Base-by-base conservation (phyloP, 2,113 vertebrate genomes). In the Coracopsis vasa region DNA sequence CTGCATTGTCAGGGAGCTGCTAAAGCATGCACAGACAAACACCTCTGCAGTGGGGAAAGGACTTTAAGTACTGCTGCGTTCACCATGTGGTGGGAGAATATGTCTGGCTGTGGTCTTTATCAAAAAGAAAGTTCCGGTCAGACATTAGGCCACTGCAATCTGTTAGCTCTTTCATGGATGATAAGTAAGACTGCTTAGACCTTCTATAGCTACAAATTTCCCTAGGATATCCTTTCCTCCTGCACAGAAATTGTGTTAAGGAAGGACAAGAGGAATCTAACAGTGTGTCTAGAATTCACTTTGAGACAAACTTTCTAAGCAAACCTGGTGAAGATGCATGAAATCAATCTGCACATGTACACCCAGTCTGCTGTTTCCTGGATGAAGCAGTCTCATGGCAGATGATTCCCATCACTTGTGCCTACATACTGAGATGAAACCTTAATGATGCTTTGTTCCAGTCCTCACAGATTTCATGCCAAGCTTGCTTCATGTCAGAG, bases 321-420 rank as follows among this genome's bases (percentile, higher is more conserved):
- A 83, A 72, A 37, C 3, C 4, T 37, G 5, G 5, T 65, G 29
- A 90, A 56, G 44, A 17, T 39, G 42, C 17, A 29, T 3, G 1
- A 85, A 82, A 50, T 35, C n/a, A 31, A 2, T 17, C 41, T 71
- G 19, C 13, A 29, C 0, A 0, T 19, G 10, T 4, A 16, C 4
- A 37, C 9, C 24, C 44, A 39, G 7, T 11, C 37, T 51, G 75
- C 25, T 9, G 19, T 74, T 82, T 75, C 31, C 53, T 31, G 42
- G 21, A 7, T 25, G 33, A 16, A 19, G 27, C 51, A 71, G 56
- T 37, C 48, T 69, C 10, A 5, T 4, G 11, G n/a, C 28, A 74
- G 5, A 0, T 35, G 33, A 65, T 72, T 29, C 44, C 27, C 53
- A 73, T 18, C 13, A 33, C 18, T 44, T 45, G 4, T 41, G 42